phyloP scores from a whole-genome alignment of 1,140 invertebrate species.

The Brachionus manjavacas region DNA sequence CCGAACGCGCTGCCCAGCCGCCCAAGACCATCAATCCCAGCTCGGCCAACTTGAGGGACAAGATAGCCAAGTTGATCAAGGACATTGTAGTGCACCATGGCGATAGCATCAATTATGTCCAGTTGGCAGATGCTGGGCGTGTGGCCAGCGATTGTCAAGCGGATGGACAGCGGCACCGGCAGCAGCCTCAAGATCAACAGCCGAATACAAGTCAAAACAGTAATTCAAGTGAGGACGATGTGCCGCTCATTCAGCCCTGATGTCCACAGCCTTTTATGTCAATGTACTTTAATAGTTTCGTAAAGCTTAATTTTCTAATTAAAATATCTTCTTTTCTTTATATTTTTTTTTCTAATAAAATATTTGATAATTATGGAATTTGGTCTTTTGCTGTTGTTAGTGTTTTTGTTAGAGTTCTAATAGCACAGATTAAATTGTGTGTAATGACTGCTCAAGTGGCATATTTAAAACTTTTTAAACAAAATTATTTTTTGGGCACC shows the following conservation, averaged over 20 bases:
- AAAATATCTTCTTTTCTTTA: neutral
- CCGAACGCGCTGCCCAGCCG: neutral
- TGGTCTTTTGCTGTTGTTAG: too few species aligned
- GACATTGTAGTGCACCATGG: conserved; percentile 41
- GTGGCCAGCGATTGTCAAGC: neutral
- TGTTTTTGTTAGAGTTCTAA: too few species aligned
- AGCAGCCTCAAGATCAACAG: neutral
- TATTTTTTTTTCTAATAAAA: neutral
- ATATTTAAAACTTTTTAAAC: too few species aligned
- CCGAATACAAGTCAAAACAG: conserved; percentile 1
- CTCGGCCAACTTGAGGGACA: conserved; percentile 23
- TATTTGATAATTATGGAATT: neutral
- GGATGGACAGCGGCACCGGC: neutral
- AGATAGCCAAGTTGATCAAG: conserved; percentile 20
- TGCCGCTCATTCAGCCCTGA: neutral
- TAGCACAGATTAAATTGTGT: neutral
- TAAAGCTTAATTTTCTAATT: neutral
- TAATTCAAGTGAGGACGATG: conserved; percentile 15
- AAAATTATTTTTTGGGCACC: too few species aligned
- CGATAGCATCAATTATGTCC: conserved; percentile 34
- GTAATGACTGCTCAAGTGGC: too few species aligned
- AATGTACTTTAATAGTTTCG: neutral
- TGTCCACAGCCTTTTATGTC: neutral
- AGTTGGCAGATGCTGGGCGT: neutral
- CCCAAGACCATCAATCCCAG: neutral